phyloP scores from a whole-genome alignment of 2,113 vertebrate species.

The Lethenteron reissneri region DNA sequence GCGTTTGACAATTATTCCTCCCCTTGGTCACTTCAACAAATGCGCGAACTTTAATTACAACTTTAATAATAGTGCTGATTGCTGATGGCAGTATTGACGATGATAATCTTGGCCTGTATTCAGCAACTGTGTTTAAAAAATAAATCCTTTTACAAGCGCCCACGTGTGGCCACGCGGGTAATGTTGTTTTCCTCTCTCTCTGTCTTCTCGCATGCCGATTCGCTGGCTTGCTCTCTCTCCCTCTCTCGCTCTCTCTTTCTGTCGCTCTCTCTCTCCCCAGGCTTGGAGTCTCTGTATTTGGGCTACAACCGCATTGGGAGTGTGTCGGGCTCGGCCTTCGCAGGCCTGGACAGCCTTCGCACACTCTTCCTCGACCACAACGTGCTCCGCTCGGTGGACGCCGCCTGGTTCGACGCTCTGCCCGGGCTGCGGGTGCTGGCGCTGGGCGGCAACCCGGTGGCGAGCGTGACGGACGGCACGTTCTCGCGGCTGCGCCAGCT shows the following conservation, averaged over 20 bases:
- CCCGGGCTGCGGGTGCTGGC: not conserved
- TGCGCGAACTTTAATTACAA: too few species aligned
- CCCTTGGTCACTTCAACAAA: too few species aligned
- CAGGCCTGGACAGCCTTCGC: not conserved
- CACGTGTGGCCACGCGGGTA: not conserved
- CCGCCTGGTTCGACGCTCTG: not conserved
- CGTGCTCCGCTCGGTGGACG: not conserved
- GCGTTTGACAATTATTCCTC: too few species aligned
- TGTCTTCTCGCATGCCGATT: too few species aligned
- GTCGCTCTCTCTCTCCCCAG: not conserved
- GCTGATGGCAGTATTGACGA: not conserved
- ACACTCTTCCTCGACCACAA: slow-evolving; percentile 2
- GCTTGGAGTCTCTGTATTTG: not conserved
- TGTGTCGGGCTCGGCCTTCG: not conserved
- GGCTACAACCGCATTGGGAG: slow-evolving; percentile 1
- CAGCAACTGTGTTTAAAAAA: not conserved
- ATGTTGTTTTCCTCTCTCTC: too few species aligned
- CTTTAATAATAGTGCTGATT: too few species aligned
- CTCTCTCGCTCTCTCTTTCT: not conserved
- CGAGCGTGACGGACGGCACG: not conserved
- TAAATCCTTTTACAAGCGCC: not conserved
- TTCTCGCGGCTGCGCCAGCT: slow-evolving; percentile 1
- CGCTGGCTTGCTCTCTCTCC: too few species aligned
- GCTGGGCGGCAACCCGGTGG: not conserved
- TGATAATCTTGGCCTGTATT: not conserved